Percentiles rank a stretch among this genome's conserved stretches.
Conservation (phyloP, 2,888 invertebrate genomes). For the Rhingia campestris region DNA sequence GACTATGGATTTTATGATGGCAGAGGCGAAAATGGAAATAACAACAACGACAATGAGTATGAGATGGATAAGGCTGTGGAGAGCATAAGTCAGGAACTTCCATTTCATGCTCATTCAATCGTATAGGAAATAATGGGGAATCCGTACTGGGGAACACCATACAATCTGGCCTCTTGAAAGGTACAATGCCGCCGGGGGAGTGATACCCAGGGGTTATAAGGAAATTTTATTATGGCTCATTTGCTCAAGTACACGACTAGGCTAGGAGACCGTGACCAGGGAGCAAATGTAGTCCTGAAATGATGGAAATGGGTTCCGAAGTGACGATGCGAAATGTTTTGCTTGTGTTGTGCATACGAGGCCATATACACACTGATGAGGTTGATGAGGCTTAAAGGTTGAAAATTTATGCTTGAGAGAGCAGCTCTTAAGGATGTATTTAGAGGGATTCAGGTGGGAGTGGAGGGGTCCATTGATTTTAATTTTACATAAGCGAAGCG, state of each 20-base stretch:
- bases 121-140: slow-evolving; percentile 47
- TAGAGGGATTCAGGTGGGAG: not conserved
- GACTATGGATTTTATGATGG: not conserved
- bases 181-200: not conserved
- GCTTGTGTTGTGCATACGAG: slow-evolving; percentile 10
- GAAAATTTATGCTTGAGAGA: slow-evolving; percentile 35
- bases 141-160: slow-evolving; percentile 14
- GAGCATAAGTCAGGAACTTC: slow-evolving; percentile 38
- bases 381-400: slow-evolving; percentile 31
- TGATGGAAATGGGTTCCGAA: slow-evolving; percentile 22
- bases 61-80: slow-evolving; percentile 29
- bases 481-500: not conserved
- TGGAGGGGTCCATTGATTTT: not conserved
- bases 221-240: slow-evolving; percentile 48
- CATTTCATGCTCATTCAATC: slow-evolving; percentile 53
- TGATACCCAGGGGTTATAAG: slow-evolving; percentile 11
- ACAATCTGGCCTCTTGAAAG: not conserved
- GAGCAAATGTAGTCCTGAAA: slow-evolving; percentile 23
- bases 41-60: not conserved
- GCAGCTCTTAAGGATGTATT: slow-evolving; percentile 28
- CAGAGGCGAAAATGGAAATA: too few species aligned
- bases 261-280: not conserved
- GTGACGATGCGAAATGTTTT: slow-evolving; percentile 28
- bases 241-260: slow-evolving; percentile 36
- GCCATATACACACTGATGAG: slow-evolving; percentile 14